These are phyloP conservation scores for Botia kubotai DNA, from an alignment of 2,797 vertebrate genomes.

Conservation along the genomic window DNA sequence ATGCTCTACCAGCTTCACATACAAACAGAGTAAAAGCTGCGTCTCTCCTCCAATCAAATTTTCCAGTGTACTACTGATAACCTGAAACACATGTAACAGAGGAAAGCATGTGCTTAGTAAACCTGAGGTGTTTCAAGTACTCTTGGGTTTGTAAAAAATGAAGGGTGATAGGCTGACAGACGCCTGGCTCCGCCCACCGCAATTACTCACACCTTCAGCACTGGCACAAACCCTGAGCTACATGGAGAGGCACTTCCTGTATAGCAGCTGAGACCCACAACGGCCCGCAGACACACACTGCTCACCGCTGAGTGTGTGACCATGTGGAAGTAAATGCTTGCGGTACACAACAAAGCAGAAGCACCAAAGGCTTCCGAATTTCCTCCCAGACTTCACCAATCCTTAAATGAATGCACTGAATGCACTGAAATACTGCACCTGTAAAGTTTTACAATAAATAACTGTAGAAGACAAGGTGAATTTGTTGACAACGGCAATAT, in stretches of 20 bases:
- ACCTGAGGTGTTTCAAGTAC: too few relatives aligned
- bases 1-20: too few relatives aligned
- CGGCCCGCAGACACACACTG: conserved; percentile 38
- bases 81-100: background rate
- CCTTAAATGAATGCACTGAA: background rate
- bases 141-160: too few relatives aligned
- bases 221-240: conserved; percentile 4
- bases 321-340: conserved; percentile 33
- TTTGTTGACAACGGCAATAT: too few relatives aligned
- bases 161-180: background rate
- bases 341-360: conserved; percentile 14
- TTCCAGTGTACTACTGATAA: background rate
- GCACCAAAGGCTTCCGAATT: too few relatives aligned
- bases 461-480: too few relatives aligned
- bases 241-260: conserved; percentile 29
- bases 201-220: conserved; percentile 10
- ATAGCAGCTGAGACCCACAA: conserved; percentile 38
- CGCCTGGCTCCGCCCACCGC: conserved; percentile 41
- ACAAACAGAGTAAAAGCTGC: too few relatives aligned
- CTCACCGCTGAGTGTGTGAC: conserved; percentile 11
- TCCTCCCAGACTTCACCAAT: background rate
- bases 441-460: conserved; percentile 1
- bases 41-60: conserved; percentile 7
- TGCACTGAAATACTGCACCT: background rate
- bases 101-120: background rate